A percentile compares a stretch with the other conserved stretches of the same genome.
These are phyloP conservation scores for Hydrophis major DNA, from an alignment of 2,797 vertebrate species.

Conservation along the genomic window DNA sequence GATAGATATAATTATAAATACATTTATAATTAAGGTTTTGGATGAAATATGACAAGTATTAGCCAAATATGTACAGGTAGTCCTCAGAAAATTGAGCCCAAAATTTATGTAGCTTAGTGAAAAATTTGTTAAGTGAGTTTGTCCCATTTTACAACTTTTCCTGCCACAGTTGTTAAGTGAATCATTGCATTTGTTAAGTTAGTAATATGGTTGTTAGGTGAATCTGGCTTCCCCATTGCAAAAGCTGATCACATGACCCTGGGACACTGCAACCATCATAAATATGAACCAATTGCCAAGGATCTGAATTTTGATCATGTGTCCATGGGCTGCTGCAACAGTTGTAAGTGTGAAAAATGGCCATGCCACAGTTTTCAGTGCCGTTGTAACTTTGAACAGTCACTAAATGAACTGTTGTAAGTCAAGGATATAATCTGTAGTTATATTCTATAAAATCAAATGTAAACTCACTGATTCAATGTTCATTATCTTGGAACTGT, in stretches of 20 bases:
- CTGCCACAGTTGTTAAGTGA: background rate
- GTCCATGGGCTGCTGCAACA: background rate
- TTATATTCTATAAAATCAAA: background rate
- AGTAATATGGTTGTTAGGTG: background rate
- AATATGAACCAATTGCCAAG: background rate
- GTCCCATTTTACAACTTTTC: background rate
- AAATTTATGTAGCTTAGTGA: background rate
- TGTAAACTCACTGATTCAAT: background rate
- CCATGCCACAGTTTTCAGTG: background rate
- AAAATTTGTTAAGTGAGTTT: background rate
- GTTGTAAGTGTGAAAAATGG: background rate
- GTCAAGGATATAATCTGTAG: background rate
- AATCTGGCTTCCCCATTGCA: background rate
- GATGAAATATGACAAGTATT: background rate
- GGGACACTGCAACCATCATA: background rate
- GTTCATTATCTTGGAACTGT: background rate
- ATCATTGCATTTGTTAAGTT: background rate
- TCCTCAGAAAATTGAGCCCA: background rate
- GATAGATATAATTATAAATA: background rate
- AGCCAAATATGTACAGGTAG: background rate
- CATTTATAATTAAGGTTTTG: background rate
- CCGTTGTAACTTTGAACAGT: background rate
- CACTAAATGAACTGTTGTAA: background rate
- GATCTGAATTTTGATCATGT: background rate
- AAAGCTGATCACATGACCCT: background rate